Evolutionary conservation across 2,888 invertebrate genomes (phyloP), one percentile per base, ranked within the genome.

Genomic region (Drosophila histrio): DNA sequence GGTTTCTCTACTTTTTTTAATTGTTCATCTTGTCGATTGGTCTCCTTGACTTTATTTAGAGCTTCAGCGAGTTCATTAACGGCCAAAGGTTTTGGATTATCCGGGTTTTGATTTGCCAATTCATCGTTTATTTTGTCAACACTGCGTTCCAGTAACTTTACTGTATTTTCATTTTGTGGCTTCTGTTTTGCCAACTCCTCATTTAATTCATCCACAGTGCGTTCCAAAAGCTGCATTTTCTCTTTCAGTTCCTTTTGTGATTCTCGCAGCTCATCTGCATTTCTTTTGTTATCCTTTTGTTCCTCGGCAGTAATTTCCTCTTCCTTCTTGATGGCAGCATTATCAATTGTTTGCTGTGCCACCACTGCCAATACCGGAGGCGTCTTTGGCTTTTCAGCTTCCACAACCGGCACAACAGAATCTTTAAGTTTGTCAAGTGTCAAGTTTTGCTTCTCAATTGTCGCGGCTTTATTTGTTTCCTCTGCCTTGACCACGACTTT

Each of bases 281-380:
- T 63, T 63, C 82, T 64, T 49, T 88, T 89, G 39, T 63, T 72
- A 26, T 80, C 87, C 69, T 89, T 88, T 38, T 75, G 76, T 62
- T 91, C 89, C 46, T 92, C 91, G 2, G 90, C 90, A 2, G 90
- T 90, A 24, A 91, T 89, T 59, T 91, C 90, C 36, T 92, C 91
- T 39, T 92, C 92, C 76, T 93, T 93, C 71, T 93, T 93, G 54
- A 92, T 91, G 15, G 92, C 92, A 38, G 92, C 92, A 2, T 92
- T 92, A 41, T 91, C 90, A 30, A 91, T 91, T 30, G 84, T 77
- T 64, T 86, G 78, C 49, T 79, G 79, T 15, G 49, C 65, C 0
- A 38, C 38, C 1, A 21, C 21, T 3, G 61, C 30, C 4, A 44
- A n/a, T 5, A 52, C 15, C 1, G 39, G 24, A 4, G 62, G 13